These are phyloP conservation scores for Melieria picta DNA, from an alignment of 2,888 invertebrate genomes.

Conservation along the genomic window DNA sequence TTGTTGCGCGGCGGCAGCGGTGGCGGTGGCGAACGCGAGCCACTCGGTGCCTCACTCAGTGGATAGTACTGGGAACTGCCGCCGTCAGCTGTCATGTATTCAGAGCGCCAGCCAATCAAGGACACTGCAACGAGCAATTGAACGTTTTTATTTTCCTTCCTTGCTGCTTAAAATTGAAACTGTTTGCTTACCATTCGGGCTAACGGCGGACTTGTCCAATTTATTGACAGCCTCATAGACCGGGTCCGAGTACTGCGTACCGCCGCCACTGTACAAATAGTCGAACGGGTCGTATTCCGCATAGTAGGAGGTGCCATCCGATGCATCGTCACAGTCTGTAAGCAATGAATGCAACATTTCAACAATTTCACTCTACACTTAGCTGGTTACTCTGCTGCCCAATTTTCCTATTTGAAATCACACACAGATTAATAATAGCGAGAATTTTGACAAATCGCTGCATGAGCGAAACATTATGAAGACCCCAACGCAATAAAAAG, in stretches of 20 bases:
- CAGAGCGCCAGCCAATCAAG: slow-evolving; percentile 63
- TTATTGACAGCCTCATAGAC: slow-evolving; percentile 76
- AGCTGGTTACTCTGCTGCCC: not conserved
- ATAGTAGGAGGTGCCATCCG: slow-evolving; percentile 75
- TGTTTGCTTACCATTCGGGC: slow-evolving; percentile 62
- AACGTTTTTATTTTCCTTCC: not conserved
- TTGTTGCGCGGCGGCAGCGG: slow-evolving; percentile 72
- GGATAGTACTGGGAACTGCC: not conserved
- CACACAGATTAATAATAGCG: too few species aligned
- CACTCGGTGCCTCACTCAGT: slow-evolving; percentile 37
- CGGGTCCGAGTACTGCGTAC: slow-evolving; percentile 75
- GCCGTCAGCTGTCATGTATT: slow-evolving; percentile 43
- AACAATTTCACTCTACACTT: slow-evolving; percentile 8
- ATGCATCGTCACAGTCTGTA: slow-evolving; percentile 69
- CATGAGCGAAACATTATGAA: too few species aligned
- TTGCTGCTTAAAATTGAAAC: not conserved
- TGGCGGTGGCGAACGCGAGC: slow-evolving; percentile 65
- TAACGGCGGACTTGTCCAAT: slow-evolving; percentile 68
- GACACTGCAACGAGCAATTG: slow-evolving; percentile 44
- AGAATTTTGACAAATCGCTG: too few species aligned
- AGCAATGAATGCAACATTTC: slow-evolving; percentile 60
- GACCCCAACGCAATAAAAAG: too few species aligned
- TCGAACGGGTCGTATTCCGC: slow-evolving; percentile 84
- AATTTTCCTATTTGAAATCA: too few species aligned
- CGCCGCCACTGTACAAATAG: slow-evolving; percentile 75